Base-by-base conservation (phyloP, 2,888 invertebrate genomes). In the Tinea pellionella region DNA sequence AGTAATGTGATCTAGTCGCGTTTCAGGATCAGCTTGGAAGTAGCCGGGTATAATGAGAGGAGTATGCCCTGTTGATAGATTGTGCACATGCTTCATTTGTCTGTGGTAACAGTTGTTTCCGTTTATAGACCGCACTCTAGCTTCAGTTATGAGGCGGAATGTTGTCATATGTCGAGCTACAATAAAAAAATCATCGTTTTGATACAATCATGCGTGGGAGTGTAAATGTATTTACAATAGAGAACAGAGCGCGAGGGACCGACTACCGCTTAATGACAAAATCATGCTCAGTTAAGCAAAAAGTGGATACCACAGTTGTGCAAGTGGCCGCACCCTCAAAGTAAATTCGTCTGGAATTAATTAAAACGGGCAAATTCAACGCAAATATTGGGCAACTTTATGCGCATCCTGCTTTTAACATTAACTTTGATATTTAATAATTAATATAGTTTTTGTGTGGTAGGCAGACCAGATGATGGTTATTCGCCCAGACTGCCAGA, bases 211-310 rank as follows among this genome's bases (percentile, higher is more conserved):
- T 55, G 24, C 55, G 55, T 55, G 19, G 24, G 18, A 19, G 55
- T n/a, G n/a, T 29, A 55, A 19, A 19, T 55, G 29, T 12, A 55
- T 55, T 24, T 12, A 55, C 19, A 55, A 55, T 55, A 55, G 6
- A 18, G 29, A n/a, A 55, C n/a, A 19, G 19, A 3, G 24, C 19
- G 19, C 6, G 41, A 47, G 59, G 29, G 59, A 19, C 19, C 2
- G 12, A 13, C 24, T 59, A 55, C 53, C 30, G 58, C 29, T 41
- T 61, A 63, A 65, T 65, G 65, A 63, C 69, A 69, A 65, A 70
- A 67, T 70, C 71, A 73, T 69, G 78, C 75, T 77, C 63, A 67
- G 68, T 67, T 63, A 67, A 76, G 77, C 76, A 74, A 74, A 70
- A 75, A 71, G 63, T 62, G 67, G 61, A 59, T 59, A 60, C 51